A percentile compares a stretch with the other conserved stretches of the same genome.
phyloP scores from a whole-genome alignment of 2,888 invertebrate species.

The Pyrrhosoma nymphula region DNA sequence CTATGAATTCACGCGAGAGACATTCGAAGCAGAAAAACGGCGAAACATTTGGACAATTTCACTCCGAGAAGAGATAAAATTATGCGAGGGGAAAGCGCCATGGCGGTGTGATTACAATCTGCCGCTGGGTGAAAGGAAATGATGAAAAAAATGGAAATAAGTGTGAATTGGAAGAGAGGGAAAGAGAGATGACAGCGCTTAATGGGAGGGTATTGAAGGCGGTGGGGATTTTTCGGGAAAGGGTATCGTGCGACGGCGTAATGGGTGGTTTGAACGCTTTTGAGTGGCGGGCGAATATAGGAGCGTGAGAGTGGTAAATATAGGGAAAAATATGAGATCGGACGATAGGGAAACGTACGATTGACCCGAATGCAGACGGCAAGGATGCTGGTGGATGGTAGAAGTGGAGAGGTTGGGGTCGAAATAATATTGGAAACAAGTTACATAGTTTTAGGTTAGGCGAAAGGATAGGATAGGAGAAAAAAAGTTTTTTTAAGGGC shows the following conservation, averaged over 20 bases:
- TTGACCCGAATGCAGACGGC: neutral
- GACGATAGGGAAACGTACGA: neutral
- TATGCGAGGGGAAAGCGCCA: neutral
- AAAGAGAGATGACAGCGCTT: neutral
- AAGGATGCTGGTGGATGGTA: neutral
- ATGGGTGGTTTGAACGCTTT: neutral
- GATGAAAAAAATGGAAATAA: neutral
- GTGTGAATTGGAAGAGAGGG: neutral
- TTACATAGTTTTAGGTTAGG: neutral
- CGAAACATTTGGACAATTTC: slow-evolving; percentile 28
- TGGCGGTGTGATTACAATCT: neutral
- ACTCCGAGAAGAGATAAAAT: neutral
- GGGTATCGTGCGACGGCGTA: neutral
- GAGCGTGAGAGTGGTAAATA: slow-evolving; percentile 17
- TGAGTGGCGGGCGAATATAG: neutral
- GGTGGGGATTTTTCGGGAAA: neutral
- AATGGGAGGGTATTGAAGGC: slow-evolving; percentile 2
- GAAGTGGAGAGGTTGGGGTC: neutral
- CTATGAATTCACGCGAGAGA: neutral
- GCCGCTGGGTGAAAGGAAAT: neutral
- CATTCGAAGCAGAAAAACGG: neutral
- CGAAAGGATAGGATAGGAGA: neutral
- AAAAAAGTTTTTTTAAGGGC: too few relatives aligned
- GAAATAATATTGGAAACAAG: neutral
- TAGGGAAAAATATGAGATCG: neutral